Percentiles rank a stretch among this genome's conserved stretches.
phyloP scores from a whole-genome alignment of 2,888 invertebrate genomes.

The Ellobium chinense region DNA sequence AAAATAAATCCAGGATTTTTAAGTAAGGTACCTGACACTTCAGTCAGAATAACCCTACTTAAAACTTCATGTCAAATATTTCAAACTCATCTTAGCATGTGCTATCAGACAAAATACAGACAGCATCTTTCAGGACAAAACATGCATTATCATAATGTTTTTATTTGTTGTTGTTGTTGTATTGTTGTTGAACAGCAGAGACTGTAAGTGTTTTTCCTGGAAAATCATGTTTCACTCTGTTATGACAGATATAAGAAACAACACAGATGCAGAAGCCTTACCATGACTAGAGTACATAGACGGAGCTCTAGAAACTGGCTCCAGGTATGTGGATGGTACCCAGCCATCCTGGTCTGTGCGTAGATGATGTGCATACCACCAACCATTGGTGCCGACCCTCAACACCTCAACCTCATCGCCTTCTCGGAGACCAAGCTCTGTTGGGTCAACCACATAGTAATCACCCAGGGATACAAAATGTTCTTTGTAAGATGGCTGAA shows the following conservation, averaged over 20 bases:
- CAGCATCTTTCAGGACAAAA: too few species aligned
- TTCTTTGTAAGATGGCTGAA: constrained; percentile 80
- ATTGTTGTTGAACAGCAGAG: too few species aligned
- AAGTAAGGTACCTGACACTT: too few species aligned
- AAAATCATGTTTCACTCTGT: not conserved
- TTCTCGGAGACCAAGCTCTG: constrained; percentile 93
- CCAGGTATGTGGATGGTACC: constrained; percentile 94
- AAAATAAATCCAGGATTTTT: too few species aligned
- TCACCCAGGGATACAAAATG: constrained; percentile 93
- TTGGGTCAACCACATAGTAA: constrained; percentile 93
- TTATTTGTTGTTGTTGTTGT: too few species aligned
- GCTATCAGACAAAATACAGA: too few species aligned
- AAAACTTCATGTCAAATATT: too few species aligned
- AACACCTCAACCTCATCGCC: constrained; percentile 93
- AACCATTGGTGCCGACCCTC: constrained; percentile 95
- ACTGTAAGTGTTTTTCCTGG: too few species aligned
- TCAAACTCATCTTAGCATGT: too few species aligned
- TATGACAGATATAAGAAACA: not conserved
- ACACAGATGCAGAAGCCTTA: constrained; percentile 18
- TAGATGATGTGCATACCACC: constrained; percentile 95
- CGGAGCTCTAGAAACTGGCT: constrained; percentile 53
- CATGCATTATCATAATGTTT: too few species aligned
- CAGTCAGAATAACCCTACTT: too few species aligned
- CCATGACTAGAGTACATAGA: constrained; percentile 52
- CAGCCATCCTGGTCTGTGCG: constrained; percentile 85